Evolutionary conservation across 2,113 vertebrate genomes (phyloP).

Genomic region (cat (Felis catus)): DNA sequence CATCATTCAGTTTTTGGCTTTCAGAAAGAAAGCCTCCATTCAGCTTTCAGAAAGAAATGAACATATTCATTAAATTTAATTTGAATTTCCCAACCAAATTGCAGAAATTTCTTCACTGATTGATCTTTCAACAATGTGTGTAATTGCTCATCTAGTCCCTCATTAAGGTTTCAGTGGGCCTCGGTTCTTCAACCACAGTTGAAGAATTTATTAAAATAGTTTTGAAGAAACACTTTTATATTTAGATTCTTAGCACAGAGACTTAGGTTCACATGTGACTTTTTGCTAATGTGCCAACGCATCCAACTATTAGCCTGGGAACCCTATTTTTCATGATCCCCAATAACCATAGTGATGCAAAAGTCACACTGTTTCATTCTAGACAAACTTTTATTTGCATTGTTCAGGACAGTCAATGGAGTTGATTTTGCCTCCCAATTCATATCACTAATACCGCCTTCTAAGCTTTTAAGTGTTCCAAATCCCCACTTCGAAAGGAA

Average conservation of each 20-base stretch:
- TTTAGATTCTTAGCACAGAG: neutral
- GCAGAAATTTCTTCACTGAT: constrained; percentile 32
- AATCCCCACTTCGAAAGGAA: neutral
- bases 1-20: neutral
- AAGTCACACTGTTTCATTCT: neutral
- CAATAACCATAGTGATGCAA: neutral
- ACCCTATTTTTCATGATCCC: neutral
- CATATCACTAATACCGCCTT: neutral
- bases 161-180: neutral
- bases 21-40: neutral
- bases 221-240: constrained; percentile 1
- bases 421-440: neutral
- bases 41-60: constrained; percentile 40
- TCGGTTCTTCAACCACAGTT: neutral
- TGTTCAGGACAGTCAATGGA: neutral
- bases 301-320: neutral
- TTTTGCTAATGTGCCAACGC: neutral
- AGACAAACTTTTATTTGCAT: neutral
- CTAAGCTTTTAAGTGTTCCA: neutral
- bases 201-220: constrained; percentile 21
- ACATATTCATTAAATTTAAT: constrained; percentile 19
- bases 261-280: neutral
- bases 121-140: constrained; percentile 20
- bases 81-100: constrained; percentile 44
- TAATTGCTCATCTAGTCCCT: constrained; percentile 12